These are phyloP conservation scores for Etheostoma nigrum DNA, from an alignment of 2,797 vertebrate species.

Conservation along the genomic window DNA sequence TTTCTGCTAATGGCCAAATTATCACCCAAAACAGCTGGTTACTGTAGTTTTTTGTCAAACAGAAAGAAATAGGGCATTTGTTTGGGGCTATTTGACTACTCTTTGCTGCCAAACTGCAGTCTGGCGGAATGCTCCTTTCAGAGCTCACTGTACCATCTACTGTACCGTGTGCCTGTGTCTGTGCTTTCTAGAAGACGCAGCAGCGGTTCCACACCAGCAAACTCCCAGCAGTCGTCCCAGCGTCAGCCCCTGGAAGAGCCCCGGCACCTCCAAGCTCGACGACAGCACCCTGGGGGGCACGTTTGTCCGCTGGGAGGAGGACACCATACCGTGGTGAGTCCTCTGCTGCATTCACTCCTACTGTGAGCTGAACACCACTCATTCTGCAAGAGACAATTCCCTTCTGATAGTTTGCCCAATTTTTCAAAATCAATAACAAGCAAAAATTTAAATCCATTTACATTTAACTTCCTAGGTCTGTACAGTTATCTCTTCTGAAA, in stretches of 20 bases:
- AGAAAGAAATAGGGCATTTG: no score
- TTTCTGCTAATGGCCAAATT: no score
- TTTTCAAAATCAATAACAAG: no score
- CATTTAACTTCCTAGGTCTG: neutral
- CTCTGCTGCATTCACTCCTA: neutral
- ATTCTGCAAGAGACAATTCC: neutral
- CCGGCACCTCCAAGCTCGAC: constrained; percentile 79
- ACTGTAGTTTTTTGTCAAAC: no score
- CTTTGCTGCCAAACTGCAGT: neutral
- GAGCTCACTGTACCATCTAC: no score
- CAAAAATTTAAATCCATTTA: neutral
- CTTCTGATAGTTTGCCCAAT: neutral
- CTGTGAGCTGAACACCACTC: neutral
- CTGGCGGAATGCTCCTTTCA: neutral
- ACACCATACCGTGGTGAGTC: constrained; percentile 91
- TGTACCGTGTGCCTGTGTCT: constrained; percentile 17
- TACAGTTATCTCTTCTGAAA: neutral
- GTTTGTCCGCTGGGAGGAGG: constrained; percentile 90
- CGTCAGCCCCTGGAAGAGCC: constrained; percentile 73
- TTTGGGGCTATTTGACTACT: no score
- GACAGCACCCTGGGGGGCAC: constrained; percentile 83
- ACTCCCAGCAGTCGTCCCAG: constrained; percentile 34
- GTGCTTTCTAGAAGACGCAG: constrained; percentile 46
- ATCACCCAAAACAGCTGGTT: no score
- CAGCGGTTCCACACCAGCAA: constrained; percentile 31